Evolutionary conservation across 2,888 invertebrate genomes (phyloP).

Genomic region (Thecophora atra): DNA sequence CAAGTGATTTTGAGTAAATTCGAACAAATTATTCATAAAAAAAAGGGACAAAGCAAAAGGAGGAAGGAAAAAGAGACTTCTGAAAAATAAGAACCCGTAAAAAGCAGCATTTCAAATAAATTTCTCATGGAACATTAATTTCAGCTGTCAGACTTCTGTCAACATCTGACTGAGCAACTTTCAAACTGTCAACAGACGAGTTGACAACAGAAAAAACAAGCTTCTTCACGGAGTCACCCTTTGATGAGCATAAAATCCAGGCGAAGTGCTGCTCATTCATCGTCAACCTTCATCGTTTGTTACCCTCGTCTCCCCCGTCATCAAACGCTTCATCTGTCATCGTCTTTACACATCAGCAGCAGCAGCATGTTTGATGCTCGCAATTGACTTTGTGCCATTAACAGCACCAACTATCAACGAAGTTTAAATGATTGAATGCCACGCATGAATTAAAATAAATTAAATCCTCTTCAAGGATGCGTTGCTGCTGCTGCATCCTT

Average conservation of each 20-base stretch:
- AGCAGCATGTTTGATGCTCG: neutral
- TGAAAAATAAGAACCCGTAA: no score
- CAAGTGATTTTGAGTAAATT: no score
- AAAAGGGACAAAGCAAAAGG: no score
- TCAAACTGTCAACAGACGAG: slow-evolving; percentile 12
- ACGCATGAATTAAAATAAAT: slow-evolving; percentile 50
- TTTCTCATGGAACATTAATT: slow-evolving; percentile 22
- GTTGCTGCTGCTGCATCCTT: slow-evolving; percentile 1
- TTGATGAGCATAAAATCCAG: no score
- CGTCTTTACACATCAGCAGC: neutral
- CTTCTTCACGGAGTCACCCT: no score
- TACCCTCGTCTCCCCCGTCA: no score
- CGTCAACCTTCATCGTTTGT: no score
- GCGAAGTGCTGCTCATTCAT: no score
- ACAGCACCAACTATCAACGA: slow-evolving; percentile 53
- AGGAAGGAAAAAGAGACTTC: neutral
- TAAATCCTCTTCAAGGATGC: slow-evolving; percentile 17
- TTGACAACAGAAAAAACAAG: neutral
- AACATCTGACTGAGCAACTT: slow-evolving; percentile 18
- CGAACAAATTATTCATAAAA: no score
- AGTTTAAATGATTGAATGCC: slow-evolving; percentile 55
- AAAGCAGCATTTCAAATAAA: slow-evolving; percentile 5
- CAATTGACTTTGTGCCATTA: slow-evolving; percentile 49
- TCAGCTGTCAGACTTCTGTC: slow-evolving; percentile 15
- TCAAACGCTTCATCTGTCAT: neutral